Conservation (phyloP, 2,888 invertebrate species). For the Chelonus formosanus region DNA sequence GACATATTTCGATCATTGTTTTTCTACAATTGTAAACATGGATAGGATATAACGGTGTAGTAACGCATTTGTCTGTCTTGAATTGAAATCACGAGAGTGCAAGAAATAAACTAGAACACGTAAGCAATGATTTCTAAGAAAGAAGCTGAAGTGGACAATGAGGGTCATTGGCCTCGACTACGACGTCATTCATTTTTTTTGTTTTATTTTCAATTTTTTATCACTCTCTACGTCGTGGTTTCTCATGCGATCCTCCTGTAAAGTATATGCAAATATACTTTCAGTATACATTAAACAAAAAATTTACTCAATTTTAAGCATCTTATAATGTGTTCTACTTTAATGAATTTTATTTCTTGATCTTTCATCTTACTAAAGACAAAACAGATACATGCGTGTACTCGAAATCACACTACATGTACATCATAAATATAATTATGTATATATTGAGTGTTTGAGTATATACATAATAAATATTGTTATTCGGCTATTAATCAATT, state of each 20-base stretch:
- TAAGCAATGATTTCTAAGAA: neutral
- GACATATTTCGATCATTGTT: constrained; percentile 7
- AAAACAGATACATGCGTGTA: no score
- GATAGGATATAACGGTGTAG: neutral
- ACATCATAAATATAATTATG: no score
- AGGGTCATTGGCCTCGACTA: constrained; percentile 16
- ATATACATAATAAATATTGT: no score
- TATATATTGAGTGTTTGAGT: no score
- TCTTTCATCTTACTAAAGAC: no score
- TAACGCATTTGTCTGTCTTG: neutral
- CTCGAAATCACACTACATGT: no score
- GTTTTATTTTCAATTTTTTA: neutral
- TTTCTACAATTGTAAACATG: neutral
- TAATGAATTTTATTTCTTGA: no score
- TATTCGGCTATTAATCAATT: no score
- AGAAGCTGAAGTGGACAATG: neutral
- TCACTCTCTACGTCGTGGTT: constrained; percentile 10
- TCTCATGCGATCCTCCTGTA: constrained; percentile 7
- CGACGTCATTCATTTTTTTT: neutral
- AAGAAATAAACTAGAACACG: constrained; percentile 4
- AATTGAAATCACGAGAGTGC: neutral
- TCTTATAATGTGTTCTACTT: no score
- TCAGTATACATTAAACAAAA: constrained; percentile 19
- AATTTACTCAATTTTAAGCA: neutral
- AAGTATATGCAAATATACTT: constrained; percentile 21